These are phyloP conservation scores for Asobara japonica DNA, from an alignment of 1,140 invertebrate species.

Conservation along the genomic window DNA sequence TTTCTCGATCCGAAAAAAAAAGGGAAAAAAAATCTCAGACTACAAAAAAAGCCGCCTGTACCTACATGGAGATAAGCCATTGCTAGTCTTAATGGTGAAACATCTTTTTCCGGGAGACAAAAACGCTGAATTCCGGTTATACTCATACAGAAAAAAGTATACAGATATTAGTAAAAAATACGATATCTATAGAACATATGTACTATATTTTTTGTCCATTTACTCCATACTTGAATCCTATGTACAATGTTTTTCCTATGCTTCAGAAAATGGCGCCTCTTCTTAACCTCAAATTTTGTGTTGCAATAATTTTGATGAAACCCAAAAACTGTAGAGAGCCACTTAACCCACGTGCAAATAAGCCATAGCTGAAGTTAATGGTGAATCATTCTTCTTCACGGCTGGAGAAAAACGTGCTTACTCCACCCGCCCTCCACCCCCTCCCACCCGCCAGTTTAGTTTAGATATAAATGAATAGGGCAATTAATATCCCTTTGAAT, in stretches of 20 bases:
- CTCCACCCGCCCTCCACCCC: background rate
- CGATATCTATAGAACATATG: too few relatives aligned
- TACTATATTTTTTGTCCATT: too few relatives aligned
- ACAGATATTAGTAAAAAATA: too few relatives aligned
- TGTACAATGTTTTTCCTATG: too few relatives aligned
- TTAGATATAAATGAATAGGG: slow-evolving; percentile 21
- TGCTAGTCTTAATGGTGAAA: background rate
- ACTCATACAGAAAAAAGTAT: too few relatives aligned
- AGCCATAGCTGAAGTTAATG: background rate
- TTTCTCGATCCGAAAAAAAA: slow-evolving; percentile 5
- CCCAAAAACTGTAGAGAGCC: too few relatives aligned
- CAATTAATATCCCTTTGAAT: slow-evolving; percentile 29
- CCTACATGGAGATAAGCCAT: background rate
- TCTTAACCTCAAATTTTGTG: too few relatives aligned
- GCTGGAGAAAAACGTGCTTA: background rate
- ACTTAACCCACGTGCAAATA: background rate
- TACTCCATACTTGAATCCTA: too few relatives aligned
- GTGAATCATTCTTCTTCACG: background rate
- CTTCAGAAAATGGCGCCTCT: too few relatives aligned
- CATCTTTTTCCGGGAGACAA: background rate
- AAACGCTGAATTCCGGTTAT: too few relatives aligned
- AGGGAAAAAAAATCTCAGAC: background rate
- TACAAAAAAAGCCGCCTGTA: background rate
- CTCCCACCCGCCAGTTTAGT: background rate
- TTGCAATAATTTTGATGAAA: too few relatives aligned